Conservation (phyloP, 37 sponge, comb jelly and placozoan species). For the Chondrilla cf. caribensis region DNA sequence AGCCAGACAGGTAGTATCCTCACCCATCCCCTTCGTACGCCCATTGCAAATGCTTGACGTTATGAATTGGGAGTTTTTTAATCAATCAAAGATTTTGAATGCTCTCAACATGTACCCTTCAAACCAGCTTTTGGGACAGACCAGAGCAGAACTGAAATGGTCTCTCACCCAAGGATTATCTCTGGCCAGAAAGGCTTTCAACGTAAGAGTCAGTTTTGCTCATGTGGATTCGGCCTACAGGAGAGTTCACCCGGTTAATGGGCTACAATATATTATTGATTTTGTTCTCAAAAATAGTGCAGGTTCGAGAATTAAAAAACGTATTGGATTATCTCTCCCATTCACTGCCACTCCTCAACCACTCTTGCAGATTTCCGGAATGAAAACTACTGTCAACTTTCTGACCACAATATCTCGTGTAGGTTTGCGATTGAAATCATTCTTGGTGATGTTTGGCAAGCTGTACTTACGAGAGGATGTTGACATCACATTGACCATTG, state of each 20-base stretch:
- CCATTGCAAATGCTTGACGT: constrained; percentile 60
- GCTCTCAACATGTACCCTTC: constrained; percentile 50
- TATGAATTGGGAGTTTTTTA: constrained; percentile 71
- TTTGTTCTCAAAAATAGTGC: constrained; percentile 35
- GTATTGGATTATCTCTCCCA: constrained; percentile 46
- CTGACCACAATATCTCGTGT: constrained; percentile 29
- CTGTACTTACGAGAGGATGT: neutral
- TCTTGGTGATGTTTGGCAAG: constrained; percentile 16
- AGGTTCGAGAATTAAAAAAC: constrained; percentile 18
- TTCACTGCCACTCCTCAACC: neutral
- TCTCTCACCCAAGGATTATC: constrained; percentile 50
- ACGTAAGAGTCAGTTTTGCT: constrained; percentile 45
- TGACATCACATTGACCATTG: constrained; percentile 61
- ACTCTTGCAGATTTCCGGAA: neutral
- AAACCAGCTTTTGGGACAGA: constrained; percentile 50
- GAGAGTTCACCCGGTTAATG: constrained; percentile 64
- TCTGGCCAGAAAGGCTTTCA: neutral
- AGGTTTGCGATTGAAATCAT: neutral
- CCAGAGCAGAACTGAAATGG: constrained; percentile 49
- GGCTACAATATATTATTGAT: constrained; percentile 72
- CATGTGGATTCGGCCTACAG: constrained; percentile 65
- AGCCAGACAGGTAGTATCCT: neutral
- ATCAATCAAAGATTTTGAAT: constrained; percentile 63
- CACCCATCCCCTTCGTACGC: constrained; percentile 10
- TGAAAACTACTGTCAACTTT: constrained; percentile 7